Conservation (phyloP, 2,113 vertebrate species). For the Cynopterus brachyotis region DNA sequence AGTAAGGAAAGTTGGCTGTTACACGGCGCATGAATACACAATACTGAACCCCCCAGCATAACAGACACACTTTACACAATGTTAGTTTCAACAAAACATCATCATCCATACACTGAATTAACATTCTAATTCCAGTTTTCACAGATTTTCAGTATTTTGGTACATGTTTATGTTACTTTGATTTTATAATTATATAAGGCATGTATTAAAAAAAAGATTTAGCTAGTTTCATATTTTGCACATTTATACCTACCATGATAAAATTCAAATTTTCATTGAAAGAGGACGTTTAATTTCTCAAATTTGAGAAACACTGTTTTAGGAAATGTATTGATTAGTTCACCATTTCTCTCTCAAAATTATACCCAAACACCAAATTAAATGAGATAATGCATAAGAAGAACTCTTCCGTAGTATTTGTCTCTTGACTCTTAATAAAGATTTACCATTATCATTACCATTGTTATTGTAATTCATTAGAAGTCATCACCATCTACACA, state of each 20-base stretch:
- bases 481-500: not conserved
- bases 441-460: not conserved
- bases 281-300: not conserved
- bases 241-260: not conserved
- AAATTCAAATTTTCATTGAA: not conserved
- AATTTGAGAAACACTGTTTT: not conserved
- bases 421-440: not conserved
- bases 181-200: conserved; percentile 5
- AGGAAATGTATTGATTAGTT: not conserved
- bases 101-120: not conserved
- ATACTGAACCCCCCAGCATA: not conserved
- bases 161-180: not conserved
- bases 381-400: not conserved
- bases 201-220: not conserved
- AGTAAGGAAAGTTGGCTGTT: not conserved
- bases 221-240: conserved; percentile 1
- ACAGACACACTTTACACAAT: not conserved
- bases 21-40: accelerated
- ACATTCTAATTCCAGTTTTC: not conserved
- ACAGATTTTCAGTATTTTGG: not conserved
- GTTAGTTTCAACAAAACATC: not conserved
- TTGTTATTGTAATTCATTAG: not conserved
- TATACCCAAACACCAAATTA: not conserved
- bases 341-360: not conserved
- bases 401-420: not conserved